A percentile compares a stretch with the other conserved stretches of the same genome.
These are phyloP conservation scores for Blastobasis lacticolella DNA, from an alignment of 2,888 invertebrate genomes.

Conservation along the genomic window DNA sequence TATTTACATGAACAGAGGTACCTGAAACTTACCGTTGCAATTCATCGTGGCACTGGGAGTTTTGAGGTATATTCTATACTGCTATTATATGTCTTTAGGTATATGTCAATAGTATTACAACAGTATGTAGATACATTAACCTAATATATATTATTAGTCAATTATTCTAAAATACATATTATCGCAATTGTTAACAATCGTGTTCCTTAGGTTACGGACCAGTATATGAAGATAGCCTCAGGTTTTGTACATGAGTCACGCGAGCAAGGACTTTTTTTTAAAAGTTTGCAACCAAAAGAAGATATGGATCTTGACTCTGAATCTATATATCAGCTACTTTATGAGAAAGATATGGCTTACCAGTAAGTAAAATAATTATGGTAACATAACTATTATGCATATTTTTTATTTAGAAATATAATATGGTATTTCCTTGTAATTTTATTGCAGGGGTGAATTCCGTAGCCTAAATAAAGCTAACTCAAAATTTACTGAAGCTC, in stretches of 20 bases:
- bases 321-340: slow-evolving; percentile 32
- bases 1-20: slow-evolving; percentile 66
- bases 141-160: background rate
- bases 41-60: slow-evolving; percentile 75
- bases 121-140: background rate
- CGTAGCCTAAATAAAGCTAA: slow-evolving; percentile 30
- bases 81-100: too few species aligned
- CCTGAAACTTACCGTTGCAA: slow-evolving; percentile 67
- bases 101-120: background rate
- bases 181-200: background rate
- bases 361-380: background rate
- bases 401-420: background rate
- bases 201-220: slow-evolving; percentile 26
- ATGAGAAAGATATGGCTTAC: slow-evolving; percentile 21
- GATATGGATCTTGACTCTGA: slow-evolving; percentile 19
- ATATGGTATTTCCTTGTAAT: background rate
- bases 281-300: slow-evolving; percentile 4
- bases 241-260: slow-evolving; percentile 19
- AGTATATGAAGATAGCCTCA: slow-evolving; percentile 25
- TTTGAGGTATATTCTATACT: slow-evolving; percentile 61
- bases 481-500: slow-evolving; percentile 33
- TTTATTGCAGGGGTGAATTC: slow-evolving; percentile 32
- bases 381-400: background rate
- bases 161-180: background rate
- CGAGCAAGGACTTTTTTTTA: background rate